Base-by-base conservation (phyloP, 2,113 vertebrate species). In the Pseudolaguvia tuberculata region DNA sequence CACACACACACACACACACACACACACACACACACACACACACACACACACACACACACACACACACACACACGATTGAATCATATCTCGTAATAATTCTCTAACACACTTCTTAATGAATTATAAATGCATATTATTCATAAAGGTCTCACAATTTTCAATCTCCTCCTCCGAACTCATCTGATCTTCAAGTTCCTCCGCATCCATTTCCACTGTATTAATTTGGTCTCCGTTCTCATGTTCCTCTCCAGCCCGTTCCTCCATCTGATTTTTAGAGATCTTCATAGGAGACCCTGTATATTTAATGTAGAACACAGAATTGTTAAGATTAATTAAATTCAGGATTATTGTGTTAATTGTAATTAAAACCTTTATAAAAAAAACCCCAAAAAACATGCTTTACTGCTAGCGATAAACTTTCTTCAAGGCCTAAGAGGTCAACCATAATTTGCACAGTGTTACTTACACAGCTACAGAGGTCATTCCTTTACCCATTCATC, bases 271-370 rank as follows among this genome's bases (percentile, higher is more conserved):
- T 57, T 45, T 83, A 53, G 25, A 20, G 1, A 21, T 70, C 57
- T 83, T 83, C 8, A 39, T 21, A 39, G 63, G 63, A 18, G 72
- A 53, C 50, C 61, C 81, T 76, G 62, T 47, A 23, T 7, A 45
- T 23, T 0, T 3, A 65, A 25, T 47, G n/a, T 17, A 66, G 8
- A 48, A 48, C 15, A 62, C 29, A 65, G 6, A 25, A 2, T 45
- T n/a, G 23, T 1, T 45, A 47, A 11, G 35, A 68, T 11, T 13
- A 29, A 35, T n/a, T n/a, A 29, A 58, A 29, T n/a, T n/a, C n/a
- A n/a, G n/a, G n/a, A n/a, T n/a, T n/a, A n/a, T n/a, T n/a, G n/a
- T 2, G 20, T 18, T 35, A 11, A 35, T 61, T 31, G 20, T 13
- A 29, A 35, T n/a, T n/a, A 29, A 58, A 29, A 27, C 4, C 17